Evolutionary conservation across 2,797 vertebrate genomes (phyloP).

Genomic region (Acomys russatus): DNA sequence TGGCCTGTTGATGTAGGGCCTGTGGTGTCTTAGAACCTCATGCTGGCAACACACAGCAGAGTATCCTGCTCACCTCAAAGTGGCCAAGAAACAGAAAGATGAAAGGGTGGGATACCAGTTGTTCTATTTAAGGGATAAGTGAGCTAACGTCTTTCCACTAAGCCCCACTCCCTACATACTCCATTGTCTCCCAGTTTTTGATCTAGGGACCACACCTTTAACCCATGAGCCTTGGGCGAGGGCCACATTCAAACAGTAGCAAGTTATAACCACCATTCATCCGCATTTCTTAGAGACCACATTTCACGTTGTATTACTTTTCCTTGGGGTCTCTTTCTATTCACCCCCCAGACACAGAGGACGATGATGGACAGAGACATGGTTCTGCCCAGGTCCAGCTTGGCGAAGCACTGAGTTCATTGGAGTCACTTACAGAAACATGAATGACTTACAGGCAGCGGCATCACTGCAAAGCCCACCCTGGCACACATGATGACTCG

Average conservation of each 20-base stretch:
- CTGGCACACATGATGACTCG: neutral
- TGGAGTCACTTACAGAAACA: neutral
- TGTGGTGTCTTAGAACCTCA: no score
- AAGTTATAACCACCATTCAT: neutral
- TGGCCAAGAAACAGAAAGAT: neutral
- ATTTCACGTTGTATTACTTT: neutral
- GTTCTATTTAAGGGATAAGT: neutral
- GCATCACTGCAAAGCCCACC: neutral
- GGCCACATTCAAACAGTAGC: neutral
- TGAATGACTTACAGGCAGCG: neutral
- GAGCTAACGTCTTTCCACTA: neutral
- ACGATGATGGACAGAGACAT: neutral
- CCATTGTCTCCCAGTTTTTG: neutral
- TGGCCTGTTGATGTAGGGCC: no score
- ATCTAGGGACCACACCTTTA: neutral
- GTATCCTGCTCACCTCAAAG: neutral
- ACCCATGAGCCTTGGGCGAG: neutral
- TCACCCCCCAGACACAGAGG: neutral
- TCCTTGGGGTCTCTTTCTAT: neutral
- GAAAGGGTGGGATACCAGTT: neutral
- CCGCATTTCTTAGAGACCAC: neutral
- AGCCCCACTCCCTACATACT: no score
- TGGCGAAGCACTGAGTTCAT: neutral
- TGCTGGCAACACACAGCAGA: no score
- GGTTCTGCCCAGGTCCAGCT: neutral